Evolutionary conservation across 2,888 invertebrate species (phyloP).

Genomic region (Scaptomyza cyrtandrae): DNA sequence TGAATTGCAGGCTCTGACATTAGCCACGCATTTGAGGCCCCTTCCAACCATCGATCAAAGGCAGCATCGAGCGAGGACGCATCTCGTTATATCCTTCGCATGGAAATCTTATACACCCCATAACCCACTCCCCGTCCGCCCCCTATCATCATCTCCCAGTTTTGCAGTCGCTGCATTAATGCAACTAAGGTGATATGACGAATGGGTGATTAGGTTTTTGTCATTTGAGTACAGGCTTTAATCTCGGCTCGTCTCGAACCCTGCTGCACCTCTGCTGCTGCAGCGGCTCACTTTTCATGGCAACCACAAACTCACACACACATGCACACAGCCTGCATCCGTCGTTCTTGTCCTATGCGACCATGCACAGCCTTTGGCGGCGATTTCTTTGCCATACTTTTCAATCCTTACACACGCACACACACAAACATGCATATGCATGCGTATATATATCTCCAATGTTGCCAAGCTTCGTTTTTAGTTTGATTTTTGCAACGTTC

Average conservation of each 20-base stretch:
- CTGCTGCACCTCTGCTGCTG: not conserved
- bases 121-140: too few species aligned
- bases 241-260: not conserved
- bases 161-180: constrained; percentile 56
- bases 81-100: constrained; percentile 47
- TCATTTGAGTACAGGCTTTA: constrained; percentile 27
- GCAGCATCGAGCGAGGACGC: constrained; percentile 32
- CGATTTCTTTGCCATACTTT: constrained; percentile 76
- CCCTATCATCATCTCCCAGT: not conserved
- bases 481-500: constrained; percentile 55
- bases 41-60: constrained; percentile 65
- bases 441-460: constrained; percentile 31
- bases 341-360: constrained; percentile 8
- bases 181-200: constrained; percentile 78
- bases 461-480: constrained; percentile 65
- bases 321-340: constrained; percentile 12
- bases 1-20: constrained; percentile 68
- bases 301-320: not conserved
- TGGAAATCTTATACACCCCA: constrained; percentile 30
- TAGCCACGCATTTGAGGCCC: constrained; percentile 61
- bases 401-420: constrained; percentile 41
- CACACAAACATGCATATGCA: constrained; percentile 3
- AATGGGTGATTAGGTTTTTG: constrained; percentile 79
- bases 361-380: constrained; percentile 63
- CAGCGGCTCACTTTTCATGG: constrained; percentile 46